Percentiles rank a stretch among this genome's conserved stretches.
phyloP scores from a whole-genome alignment of 2,113 vertebrate genomes.

The Pomatostomus ruficeps region DNA sequence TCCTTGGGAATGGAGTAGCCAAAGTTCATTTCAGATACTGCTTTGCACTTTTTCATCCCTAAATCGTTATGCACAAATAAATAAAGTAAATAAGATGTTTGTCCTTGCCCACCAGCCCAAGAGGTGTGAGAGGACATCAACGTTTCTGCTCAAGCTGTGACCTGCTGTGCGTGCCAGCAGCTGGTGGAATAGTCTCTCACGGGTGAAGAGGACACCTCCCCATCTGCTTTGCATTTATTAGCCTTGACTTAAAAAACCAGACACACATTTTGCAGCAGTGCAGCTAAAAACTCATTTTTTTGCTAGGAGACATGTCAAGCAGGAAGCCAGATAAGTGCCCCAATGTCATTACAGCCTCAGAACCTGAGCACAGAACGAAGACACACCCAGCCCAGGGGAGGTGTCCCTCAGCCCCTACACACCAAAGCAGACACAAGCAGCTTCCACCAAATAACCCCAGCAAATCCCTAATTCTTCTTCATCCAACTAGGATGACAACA shows the following conservation, averaged over 20 bases:
- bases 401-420: background rate
- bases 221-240: constrained; percentile 24
- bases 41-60: background rate
- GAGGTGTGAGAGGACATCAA: background rate
- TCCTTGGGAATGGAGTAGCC: background rate
- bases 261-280: background rate
- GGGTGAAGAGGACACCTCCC: background rate
- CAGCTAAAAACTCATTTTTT: background rate
- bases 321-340: background rate
- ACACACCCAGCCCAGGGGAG: background rate
- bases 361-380: background rate
- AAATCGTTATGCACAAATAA: background rate
- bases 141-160: background rate
- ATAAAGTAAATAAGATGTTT: background rate
- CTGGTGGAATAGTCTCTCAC: background rate
- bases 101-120: background rate
- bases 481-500: background rate
- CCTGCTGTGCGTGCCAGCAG: background rate
- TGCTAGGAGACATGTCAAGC: background rate
- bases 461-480: background rate
- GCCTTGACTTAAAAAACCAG: background rate
- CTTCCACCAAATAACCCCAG: rapidly evolving
- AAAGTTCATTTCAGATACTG: background rate
- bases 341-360: background rate
- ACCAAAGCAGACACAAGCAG: background rate